Base-by-base conservation (phyloP, 2,888 invertebrate genomes). In the Acanthacorydalis orientalis region DNA sequence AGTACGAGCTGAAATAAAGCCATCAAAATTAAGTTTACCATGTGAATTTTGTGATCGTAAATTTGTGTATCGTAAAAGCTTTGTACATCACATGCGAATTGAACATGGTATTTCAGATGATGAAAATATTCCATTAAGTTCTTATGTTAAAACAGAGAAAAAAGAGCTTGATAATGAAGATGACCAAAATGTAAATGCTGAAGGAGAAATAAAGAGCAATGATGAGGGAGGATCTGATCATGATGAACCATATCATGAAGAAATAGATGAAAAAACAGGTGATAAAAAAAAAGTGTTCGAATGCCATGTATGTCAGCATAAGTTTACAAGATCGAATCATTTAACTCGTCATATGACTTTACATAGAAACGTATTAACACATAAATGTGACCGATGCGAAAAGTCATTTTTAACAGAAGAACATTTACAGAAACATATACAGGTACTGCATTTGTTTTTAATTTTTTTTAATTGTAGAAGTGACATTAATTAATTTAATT, bases 21-120 rank as follows among this genome's bases (percentile, higher is more conserved):
- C 42, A 33, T 48, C 47, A 7, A 48, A 38, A 45, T 16, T 37
- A 43, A 43, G 23, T 31, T 63, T 66, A 61, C 62, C 64, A 54
- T 67, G 67, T 54, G 67, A 67, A 52, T 67, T 64, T 53, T 67
- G 67, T 52, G 67, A 67, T 55, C 57, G 67, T 43, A 64, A 64
- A 54, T 67, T 67, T 53, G 67, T 65, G 50, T 67, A 67, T 51
- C 59, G 58, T 48, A 67, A 67, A 53, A 67, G 66, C 52, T 67
- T 63, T 49, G 55, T 58, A 34, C 66, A 67, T 52, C 67, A 67
- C 50, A 64, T 67, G 62, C 60, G 62, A 50, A 57, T 57, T 1
- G 67, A 67, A 53, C 67, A 67, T 53, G 65, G 64, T 7, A 63
- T 67, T 55, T 62, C 62, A 1, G 64, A 58, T 44, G 57, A 52